Evolutionary conservation across 2,888 invertebrate species (phyloP).

Genomic region (Dendrolimus pini): DNA sequence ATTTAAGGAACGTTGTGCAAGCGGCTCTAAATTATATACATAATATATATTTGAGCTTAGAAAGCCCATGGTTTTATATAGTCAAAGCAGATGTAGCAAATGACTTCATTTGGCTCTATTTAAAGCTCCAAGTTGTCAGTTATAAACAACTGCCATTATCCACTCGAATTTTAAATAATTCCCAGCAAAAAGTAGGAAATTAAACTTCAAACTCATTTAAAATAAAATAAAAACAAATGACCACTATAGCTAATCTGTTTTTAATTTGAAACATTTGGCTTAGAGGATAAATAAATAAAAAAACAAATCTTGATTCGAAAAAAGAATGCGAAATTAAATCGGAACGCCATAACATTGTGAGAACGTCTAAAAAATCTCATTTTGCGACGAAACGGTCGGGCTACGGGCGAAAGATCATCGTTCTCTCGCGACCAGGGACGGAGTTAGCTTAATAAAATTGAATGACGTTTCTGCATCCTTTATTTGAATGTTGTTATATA

Average conservation of each 20-base stretch:
- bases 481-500: too few relatives aligned
- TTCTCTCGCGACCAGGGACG: constrained; percentile 15
- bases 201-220: background rate
- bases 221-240: background rate
- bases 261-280: background rate
- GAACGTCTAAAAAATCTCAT: constrained; percentile 55
- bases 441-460: too few relatives aligned
- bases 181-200: background rate
- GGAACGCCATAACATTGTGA: constrained; percentile 36
- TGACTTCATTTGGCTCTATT: too few relatives aligned
- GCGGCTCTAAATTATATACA: too few relatives aligned
- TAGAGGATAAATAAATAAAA: background rate
- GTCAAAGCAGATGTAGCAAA: too few relatives aligned
- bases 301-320: background rate
- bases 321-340: constrained; percentile 21
- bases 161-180: too few relatives aligned
- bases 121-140: too few relatives aligned
- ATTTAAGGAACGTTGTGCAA: too few relatives aligned
- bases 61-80: too few relatives aligned
- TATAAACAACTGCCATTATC: too few relatives aligned
- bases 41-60: too few relatives aligned
- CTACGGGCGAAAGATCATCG: constrained; percentile 68
- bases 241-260: background rate
- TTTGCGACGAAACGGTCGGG: constrained; percentile 65
- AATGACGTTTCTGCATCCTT: too few relatives aligned